These are phyloP conservation scores for Rattus norvegicus DNA, from an alignment of 2,113 vertebrate genomes.

Conservation along the genomic window DNA sequence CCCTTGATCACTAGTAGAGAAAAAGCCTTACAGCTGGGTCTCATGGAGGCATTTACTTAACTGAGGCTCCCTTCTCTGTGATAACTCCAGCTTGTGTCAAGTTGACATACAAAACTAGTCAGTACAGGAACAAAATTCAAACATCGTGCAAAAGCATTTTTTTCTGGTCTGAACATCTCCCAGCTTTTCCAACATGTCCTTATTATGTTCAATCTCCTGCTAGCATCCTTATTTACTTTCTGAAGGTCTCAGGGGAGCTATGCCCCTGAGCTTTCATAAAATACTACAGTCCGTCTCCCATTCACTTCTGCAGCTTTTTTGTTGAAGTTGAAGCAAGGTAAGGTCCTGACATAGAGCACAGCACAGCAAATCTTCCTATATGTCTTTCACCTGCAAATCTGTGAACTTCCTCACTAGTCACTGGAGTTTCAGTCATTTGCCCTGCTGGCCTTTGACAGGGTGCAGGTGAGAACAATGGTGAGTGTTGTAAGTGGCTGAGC, in stretches of 20 bases:
- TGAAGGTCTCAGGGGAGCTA: background rate
- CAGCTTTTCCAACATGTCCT: background rate
- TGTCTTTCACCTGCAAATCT: background rate
- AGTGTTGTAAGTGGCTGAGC: background rate
- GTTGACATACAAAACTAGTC: no score
- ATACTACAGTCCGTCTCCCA: background rate
- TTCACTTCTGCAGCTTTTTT: background rate
- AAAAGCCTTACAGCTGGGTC: no score
- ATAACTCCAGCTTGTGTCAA: no score
- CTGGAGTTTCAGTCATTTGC: background rate
- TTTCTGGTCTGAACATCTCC: background rate
- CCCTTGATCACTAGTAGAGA: no score
- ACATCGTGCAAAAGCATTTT: background rate
- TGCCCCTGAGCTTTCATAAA: background rate
- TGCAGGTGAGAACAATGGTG: background rate
- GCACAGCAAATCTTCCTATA: background rate
- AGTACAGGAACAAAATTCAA: no score
- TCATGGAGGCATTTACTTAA: no score
- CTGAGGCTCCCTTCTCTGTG: no score
- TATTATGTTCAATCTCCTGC: background rate
- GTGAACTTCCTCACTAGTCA: background rate
- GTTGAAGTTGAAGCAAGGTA: background rate
- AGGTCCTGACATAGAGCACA: accelerated
- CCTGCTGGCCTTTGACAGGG: background rate
- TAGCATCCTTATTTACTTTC: background rate